A percentile compares a stretch with the other conserved stretches of the same genome.
Conservation (phyloP, 1,140 invertebrate genomes). For the Triops longicaudatus region DNA sequence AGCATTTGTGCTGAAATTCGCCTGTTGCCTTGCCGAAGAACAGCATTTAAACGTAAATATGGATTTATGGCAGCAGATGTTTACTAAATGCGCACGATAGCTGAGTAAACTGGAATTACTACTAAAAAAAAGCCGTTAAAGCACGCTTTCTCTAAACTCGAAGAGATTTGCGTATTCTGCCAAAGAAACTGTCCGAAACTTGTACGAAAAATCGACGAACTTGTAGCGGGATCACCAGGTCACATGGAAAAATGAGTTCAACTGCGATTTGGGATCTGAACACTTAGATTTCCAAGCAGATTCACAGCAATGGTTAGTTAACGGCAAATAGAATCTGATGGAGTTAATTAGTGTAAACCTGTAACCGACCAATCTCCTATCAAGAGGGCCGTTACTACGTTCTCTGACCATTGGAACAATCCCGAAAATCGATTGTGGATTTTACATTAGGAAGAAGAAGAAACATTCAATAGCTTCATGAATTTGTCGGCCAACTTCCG, state of each 20-base stretch:
- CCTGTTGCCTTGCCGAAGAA: background rate
- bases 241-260: background rate
- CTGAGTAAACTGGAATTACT: background rate
- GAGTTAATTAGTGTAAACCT: background rate
- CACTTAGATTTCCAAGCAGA: background rate
- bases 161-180: too few relatives aligned
- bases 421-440: background rate
- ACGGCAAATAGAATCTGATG: background rate
- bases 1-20: background rate
- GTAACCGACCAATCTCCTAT: background rate
- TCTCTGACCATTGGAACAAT: background rate
- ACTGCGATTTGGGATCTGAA: background rate
- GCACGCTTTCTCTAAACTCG: too few relatives aligned
- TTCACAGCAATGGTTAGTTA: background rate
- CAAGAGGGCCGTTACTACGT: background rate
- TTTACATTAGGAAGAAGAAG: background rate
- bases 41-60: background rate
- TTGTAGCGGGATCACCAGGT: background rate
- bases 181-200: too few relatives aligned
- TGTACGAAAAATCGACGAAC: background rate
- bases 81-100: background rate
- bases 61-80: background rate
- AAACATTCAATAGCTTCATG: background rate
- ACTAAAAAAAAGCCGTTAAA: background rate
- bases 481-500: background rate